Evolutionary conservation across 1,140 invertebrate species (phyloP).

Genomic region (Lanistes nyassanus): DNA sequence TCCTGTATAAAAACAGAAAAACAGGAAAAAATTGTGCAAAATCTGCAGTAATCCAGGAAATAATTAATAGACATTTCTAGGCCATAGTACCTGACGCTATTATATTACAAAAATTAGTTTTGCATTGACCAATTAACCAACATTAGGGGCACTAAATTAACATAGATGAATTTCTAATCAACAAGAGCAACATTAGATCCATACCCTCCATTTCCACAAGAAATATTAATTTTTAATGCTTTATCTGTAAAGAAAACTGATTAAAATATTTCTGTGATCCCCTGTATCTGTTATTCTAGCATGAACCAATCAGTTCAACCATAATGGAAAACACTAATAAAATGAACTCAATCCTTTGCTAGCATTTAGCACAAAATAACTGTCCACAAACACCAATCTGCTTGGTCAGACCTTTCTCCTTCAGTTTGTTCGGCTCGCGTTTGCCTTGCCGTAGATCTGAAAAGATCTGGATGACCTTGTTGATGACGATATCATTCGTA

Average conservation of each 20-base stretch:
- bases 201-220: too few species aligned
- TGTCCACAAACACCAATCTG: not conserved
- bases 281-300: not conserved
- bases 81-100: too few species aligned
- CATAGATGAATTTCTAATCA: not conserved
- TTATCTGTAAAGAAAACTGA: not conserved
- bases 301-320: not conserved
- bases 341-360: too few species aligned
- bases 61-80: too few species aligned
- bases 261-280: not conserved
- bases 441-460: constrained; percentile 82
- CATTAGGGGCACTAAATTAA: too few species aligned
- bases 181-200: not conserved
- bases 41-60: not conserved
- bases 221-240: not conserved
- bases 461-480: constrained; percentile 96
- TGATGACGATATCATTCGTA: constrained; percentile 95
- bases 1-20: constrained; percentile 28
- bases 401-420: constrained; percentile 51
- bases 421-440: constrained; percentile 66
- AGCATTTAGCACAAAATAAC: not conserved
- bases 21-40: not conserved
- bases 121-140: too few species aligned
- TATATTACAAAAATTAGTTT: too few species aligned
- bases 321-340: too few species aligned